Percentiles rank a stretch among this genome's conserved stretches.
Conservation (phyloP, 2,888 invertebrate genomes). For the Limenitis camilla region DNA sequence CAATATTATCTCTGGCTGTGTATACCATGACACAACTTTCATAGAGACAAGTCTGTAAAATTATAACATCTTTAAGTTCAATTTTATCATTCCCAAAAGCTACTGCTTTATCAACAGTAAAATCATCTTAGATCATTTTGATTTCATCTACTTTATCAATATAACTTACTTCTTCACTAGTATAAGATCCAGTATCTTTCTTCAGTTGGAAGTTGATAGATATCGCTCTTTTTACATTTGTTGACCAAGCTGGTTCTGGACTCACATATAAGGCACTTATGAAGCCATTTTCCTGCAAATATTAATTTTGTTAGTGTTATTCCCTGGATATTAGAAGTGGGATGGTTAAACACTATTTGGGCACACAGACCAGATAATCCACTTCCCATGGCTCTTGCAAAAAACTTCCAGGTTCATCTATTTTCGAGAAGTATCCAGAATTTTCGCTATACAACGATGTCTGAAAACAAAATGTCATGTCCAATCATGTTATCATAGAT, state of each 20-base stretch:
- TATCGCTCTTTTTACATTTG: conserved; percentile 79
- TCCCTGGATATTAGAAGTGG: not conserved
- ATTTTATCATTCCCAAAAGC: not conserved
- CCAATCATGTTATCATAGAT: not conserved
- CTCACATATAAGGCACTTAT: conserved; percentile 48
- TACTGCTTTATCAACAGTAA: too few species aligned
- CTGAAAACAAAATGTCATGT: conserved; percentile 22
- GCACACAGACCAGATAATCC: conserved; percentile 44
- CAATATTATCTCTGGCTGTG: conserved; percentile 38
- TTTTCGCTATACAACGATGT: conserved; percentile 41
- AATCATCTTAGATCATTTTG: too few species aligned
- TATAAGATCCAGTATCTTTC: conserved; percentile 29
- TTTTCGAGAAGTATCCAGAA: conserved; percentile 33
- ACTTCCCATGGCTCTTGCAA: conserved; percentile 55
- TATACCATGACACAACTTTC: conserved; percentile 70
- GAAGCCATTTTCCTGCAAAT: conserved; percentile 53
- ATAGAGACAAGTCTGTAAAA: conserved; percentile 72
- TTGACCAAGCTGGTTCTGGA: conserved; percentile 77
- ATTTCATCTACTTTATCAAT: too few species aligned
- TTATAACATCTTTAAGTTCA: not conserved
- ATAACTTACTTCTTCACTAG: conserved; percentile 40
- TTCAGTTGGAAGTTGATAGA: conserved; percentile 79
- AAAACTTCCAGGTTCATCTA: conserved; percentile 38
- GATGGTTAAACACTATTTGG: not conserved
- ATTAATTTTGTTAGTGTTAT: not conserved